Percentiles rank a stretch among this genome's conserved stretches.
Evolutionary conservation across 2,113 vertebrate species (phyloP).

Genomic region (Sander lucioperca): DNA sequence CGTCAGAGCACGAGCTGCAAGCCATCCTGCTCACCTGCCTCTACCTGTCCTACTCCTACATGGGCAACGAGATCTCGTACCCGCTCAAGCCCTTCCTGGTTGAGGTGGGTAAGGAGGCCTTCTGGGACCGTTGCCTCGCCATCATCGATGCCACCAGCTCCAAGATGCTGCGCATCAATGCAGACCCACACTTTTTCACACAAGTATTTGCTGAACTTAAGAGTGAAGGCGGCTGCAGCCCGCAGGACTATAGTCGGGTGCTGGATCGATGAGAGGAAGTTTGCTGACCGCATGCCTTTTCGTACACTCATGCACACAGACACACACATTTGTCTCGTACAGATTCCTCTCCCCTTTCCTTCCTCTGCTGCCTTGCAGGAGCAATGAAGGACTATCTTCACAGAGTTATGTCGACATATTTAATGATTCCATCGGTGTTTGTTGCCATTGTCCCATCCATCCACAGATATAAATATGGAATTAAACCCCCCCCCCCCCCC

Average conservation of each 20-base stretch:
- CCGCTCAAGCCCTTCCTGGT: conserved; percentile 90
- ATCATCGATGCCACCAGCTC: conserved; percentile 85
- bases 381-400: conserved; percentile 1
- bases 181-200: conserved; percentile 89
- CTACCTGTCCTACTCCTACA: conserved; percentile 91
- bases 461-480: conserved; percentile 11
- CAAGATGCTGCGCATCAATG: conserved; percentile 90
- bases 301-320: conserved; percentile 28
- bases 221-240: conserved; percentile 82
- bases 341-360: background rate
- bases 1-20: conserved; percentile 87
- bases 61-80: conserved; percentile 91
- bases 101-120: conserved; percentile 87
- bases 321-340: conserved; percentile 24
- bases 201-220: conserved; percentile 90
- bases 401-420: background rate
- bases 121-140: conserved; percentile 89
- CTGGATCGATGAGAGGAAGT: conserved; percentile 84
- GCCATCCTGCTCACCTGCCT: conserved; percentile 88
- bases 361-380: conserved; percentile 17
- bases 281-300: conserved; percentile 54
- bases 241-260: conserved; percentile 83
- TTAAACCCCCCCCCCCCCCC: background rate
- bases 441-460: conserved; percentile 17
- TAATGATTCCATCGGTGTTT: conserved; percentile 34